These are phyloP conservation scores for Spicauda simplicius DNA, from an alignment of 2,888 invertebrate genomes.

Conservation along the genomic window DNA sequence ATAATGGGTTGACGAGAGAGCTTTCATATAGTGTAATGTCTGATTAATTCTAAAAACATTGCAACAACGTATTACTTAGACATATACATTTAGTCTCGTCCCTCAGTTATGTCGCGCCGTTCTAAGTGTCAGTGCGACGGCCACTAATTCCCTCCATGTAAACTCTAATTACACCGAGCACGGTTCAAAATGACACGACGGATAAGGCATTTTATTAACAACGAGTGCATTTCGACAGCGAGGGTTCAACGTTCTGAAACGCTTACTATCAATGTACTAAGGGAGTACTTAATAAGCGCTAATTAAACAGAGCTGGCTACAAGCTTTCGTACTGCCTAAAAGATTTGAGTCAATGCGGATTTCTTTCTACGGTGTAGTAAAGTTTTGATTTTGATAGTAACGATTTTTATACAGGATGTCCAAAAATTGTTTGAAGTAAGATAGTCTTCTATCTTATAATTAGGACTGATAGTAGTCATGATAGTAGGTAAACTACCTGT, in stretches of 20 bases:
- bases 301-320: conserved; percentile 10
- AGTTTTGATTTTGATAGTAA: too few species aligned
- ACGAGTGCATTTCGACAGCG: conserved; percentile 30
- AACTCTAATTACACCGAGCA: conserved; percentile 19
- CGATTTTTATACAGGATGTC: too few species aligned
- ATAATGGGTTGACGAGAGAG: too few species aligned
- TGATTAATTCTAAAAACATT: too few species aligned
- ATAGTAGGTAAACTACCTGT: too few species aligned
- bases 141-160: neutral
- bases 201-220: conserved; percentile 22
- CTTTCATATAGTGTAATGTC: too few species aligned
- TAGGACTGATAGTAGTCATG: too few species aligned
- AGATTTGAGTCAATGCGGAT: neutral
- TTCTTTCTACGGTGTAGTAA: neutral
- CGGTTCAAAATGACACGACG: conserved; percentile 28
- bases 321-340: conserved; percentile 2
- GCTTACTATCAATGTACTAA: conserved; percentile 29
- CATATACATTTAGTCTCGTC: neutral
- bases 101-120: conserved; percentile 14
- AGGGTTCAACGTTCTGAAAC: conserved; percentile 35
- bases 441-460: too few species aligned
- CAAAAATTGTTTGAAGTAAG: too few species aligned
- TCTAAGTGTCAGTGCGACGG: conserved; percentile 7
- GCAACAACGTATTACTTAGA: neutral
- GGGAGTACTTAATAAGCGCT: conserved; percentile 23